Base-by-base conservation (phyloP, 1,140 invertebrate species). In the Matsumurasca onukii region DNA sequence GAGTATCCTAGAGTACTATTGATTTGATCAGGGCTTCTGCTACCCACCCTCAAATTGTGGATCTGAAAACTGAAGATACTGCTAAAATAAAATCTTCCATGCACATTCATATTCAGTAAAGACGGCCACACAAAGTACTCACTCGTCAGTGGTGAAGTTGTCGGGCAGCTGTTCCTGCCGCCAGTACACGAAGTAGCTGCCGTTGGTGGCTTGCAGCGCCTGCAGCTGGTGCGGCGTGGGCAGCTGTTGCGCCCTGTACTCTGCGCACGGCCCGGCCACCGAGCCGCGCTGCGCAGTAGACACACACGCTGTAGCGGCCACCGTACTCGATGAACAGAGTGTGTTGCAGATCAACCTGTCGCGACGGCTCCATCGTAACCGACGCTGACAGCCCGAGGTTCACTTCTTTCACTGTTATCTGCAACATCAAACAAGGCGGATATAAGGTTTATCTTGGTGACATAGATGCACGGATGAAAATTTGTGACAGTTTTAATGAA, bases 111-210 rank as follows among this genome's bases (percentile, higher is more conserved):
- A n/a, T n/a, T n/a, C n/a, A n/a, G n/a, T n/a, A n/a, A n/a, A n/a
- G n/a, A n/a, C n/a, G n/a, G n/a, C n/a, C n/a, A n/a, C 5, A 39
- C 34, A 5, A 39, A 9, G 22, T 13, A 52, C 55, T 59, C 3
- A 59, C 55, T 59, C 55, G 3, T 59, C 30, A 29, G 15, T 27
- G 55, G 55, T 27, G 25, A 59, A 27, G 25, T 59, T 59, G 25
- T 22, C 55, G 82, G 80, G 71, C 81, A 80, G 5, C 86, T 87
- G 2, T 15, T 39, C 69, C 67, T 85, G 80, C 34, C 82, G 75
- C 89, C 91, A 92, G 72, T 80, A 83, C 2, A 92, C 76, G 68
- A 87, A 76, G 71, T 86, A 86, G 69, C 83, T 83, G 20, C 85
- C 83, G 79, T 86, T 82, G 72, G 77, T 73, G 73, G 84, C 78